These are phyloP conservation scores for Lordiphosa fenestrarum DNA, from an alignment of 2,888 invertebrate species.

Conservation along the genomic window DNA sequence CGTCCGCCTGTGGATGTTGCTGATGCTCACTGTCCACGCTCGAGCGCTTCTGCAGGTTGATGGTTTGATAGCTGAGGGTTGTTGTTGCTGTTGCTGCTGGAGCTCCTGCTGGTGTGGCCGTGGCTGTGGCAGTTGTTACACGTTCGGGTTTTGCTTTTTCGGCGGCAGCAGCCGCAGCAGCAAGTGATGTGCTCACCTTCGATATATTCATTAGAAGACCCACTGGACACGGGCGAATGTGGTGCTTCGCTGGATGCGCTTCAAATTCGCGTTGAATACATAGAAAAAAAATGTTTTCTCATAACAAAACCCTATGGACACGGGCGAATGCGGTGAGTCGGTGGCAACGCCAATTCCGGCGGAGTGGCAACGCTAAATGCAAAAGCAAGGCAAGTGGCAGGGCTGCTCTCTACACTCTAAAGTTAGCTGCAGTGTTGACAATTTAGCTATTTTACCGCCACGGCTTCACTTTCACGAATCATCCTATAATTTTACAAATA, in stretches of 20 bases:
- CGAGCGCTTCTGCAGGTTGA: conserved; percentile 64
- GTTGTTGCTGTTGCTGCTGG: conserved; percentile 6
- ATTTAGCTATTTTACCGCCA: no score
- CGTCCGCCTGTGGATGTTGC: conserved; percentile 31
- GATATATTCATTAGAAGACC: conserved; percentile 72
- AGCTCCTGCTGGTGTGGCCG: conserved; percentile 5
- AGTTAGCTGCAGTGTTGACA: no score
- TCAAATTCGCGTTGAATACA: conserved; percentile 38
- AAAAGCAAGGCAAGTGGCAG: neutral
- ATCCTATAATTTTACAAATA: no score
- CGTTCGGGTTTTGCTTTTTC: conserved; percentile 75
- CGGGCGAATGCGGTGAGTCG: conserved; percentile 20
- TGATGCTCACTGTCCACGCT: conserved; percentile 40
- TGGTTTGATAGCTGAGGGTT: conserved; percentile 56
- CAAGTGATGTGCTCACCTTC: conserved; percentile 75
- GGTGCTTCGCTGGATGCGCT: conserved; percentile 48
- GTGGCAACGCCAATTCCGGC: conserved; percentile 12
- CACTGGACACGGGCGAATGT: conserved; percentile 48
- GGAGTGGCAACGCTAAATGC: no score
- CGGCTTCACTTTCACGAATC: no score
- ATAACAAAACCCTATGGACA: conserved; percentile 41
- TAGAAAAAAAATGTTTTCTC: conserved; percentile 51
- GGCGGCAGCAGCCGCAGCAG: conserved; percentile 72
- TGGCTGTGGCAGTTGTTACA: conserved; percentile 65
- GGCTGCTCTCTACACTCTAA: no score